Evolutionary conservation across 2,797 vertebrate species (phyloP).

Genomic region (Hippopotamyrus pictus): DNA sequence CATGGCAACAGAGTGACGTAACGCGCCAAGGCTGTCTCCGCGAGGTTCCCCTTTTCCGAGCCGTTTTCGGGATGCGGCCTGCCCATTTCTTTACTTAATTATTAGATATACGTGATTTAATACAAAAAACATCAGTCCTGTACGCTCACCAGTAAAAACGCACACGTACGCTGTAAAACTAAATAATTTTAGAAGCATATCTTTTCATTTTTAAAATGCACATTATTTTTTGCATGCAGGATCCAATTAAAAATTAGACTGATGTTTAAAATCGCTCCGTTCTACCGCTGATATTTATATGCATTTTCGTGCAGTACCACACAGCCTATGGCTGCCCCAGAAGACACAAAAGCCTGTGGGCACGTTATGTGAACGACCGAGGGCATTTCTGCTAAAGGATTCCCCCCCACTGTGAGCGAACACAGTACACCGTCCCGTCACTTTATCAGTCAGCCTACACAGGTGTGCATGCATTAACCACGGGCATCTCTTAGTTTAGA

Average conservation of each 20-base stretch:
- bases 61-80: conserved; percentile 33
- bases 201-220: neutral
- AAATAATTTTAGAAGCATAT: neutral
- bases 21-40: conserved; percentile 37
- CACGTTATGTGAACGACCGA: neutral
- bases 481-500: neutral
- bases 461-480: neutral
- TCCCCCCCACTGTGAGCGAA: neutral
- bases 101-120: neutral
- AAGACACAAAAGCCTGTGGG: neutral
- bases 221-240: neutral
- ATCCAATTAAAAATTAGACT: neutral
- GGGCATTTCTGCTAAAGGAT: neutral
- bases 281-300: neutral
- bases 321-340: neutral
- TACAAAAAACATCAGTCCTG: neutral
- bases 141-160: neutral
- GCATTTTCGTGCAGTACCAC: neutral
- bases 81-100: neutral
- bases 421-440: neutral
- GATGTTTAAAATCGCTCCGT: neutral
- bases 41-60: conserved; percentile 48
- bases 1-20: conserved; percentile 69
- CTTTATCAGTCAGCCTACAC: neutral
- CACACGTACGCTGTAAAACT: neutral